Conservation (phyloP, 2,888 invertebrate genomes). For the Drosophila pseudotalamancana region DNA sequence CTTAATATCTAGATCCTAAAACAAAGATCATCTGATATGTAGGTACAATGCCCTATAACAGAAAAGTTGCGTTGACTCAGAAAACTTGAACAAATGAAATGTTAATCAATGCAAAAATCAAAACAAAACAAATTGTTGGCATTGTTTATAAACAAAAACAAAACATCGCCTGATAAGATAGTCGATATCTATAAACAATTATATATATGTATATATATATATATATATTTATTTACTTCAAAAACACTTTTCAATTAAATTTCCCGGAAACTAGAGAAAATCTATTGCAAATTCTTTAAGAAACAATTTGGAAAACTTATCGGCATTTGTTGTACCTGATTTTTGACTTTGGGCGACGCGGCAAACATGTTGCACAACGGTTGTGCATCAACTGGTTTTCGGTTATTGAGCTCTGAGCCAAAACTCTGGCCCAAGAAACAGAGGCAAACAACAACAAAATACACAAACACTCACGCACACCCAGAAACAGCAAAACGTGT, state of each 20-base stretch:
- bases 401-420: slow-evolving; percentile 44
- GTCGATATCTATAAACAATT: neutral
- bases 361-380: slow-evolving; percentile 68
- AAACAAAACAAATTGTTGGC: neutral
- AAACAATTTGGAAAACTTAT: neutral
- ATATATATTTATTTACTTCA: slow-evolving; percentile 3
- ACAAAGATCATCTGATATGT: too few relatives aligned
- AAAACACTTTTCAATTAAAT: too few relatives aligned
- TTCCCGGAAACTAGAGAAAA: too few relatives aligned
- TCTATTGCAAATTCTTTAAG: too few relatives aligned
- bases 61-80: too few relatives aligned
- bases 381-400: slow-evolving; percentile 56
- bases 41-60: too few relatives aligned
- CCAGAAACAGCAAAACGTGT: slow-evolving; percentile 27
- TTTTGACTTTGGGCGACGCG: slow-evolving; percentile 45
- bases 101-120: too few relatives aligned
- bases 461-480: neutral
- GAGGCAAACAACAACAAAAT: slow-evolving; percentile 12
- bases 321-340: slow-evolving; percentile 47
- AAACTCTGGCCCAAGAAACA: slow-evolving; percentile 19
- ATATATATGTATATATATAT: too few relatives aligned
- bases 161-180: slow-evolving; percentile 22
- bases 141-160: neutral
- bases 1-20: too few relatives aligned
- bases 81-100: too few relatives aligned